These are phyloP conservation scores for Asbolus verrucosus DNA, from an alignment of 1,140 invertebrate genomes.

Conservation along the genomic window DNA sequence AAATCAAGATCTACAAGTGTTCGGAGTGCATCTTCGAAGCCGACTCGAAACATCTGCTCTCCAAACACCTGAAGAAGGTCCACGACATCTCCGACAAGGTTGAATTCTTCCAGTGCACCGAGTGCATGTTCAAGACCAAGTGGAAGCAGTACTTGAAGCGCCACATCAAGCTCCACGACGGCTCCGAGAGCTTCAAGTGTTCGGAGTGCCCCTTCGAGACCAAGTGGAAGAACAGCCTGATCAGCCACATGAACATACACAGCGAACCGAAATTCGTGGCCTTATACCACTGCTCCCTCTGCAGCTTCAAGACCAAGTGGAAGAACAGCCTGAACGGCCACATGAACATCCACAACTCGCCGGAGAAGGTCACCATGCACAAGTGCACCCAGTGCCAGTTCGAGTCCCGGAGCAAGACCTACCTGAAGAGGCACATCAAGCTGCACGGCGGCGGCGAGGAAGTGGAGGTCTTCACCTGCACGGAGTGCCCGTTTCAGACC, in stretches of 20 bases:
- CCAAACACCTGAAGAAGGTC: constrained; percentile 13
- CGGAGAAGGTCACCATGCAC: constrained; percentile 32
- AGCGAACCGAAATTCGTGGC: neutral
- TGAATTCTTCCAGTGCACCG: constrained; percentile 34
- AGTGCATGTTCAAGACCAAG: constrained; percentile 39
- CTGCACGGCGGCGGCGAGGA: constrained; percentile 13
- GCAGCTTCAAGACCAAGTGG: constrained; percentile 41
- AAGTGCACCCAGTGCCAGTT: constrained; percentile 36
- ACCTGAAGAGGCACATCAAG: constrained; percentile 41
- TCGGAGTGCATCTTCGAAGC: constrained; percentile 33
- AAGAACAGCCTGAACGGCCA: constrained; percentile 41
- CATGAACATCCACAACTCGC: constrained; percentile 41
- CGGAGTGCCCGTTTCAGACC: constrained; percentile 2
- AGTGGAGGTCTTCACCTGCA: neutral
- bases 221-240: constrained; percentile 24
- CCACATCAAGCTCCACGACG: constrained; percentile 41
- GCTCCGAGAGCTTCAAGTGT: neutral
- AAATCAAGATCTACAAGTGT: constrained; percentile 35
- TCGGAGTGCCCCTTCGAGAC: constrained; percentile 21
- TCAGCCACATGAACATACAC: constrained; percentile 7
- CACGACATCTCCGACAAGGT: constrained; percentile 26
- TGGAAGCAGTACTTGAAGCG: constrained; percentile 42
- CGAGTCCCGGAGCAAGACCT: constrained; percentile 42
- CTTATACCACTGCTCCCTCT: constrained; percentile 29
- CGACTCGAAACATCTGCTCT: constrained; percentile 30